Evolutionary conservation across 2,113 vertebrate species (phyloP), one percentile per base, ranked within the genome.

Genomic region (Junco hyemalis): DNA sequence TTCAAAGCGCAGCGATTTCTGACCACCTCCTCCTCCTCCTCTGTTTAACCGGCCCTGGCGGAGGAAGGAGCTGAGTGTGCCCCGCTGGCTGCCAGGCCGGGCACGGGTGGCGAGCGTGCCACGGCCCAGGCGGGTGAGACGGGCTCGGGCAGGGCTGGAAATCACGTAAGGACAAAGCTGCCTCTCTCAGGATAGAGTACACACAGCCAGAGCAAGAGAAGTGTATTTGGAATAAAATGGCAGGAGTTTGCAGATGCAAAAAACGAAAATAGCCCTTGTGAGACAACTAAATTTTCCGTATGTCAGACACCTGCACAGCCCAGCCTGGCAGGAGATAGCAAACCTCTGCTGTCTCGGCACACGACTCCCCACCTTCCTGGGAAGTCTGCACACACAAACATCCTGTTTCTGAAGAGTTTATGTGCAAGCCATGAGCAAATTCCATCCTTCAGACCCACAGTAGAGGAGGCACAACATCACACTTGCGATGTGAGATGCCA

Each of bases 31-130:
- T 78, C 16, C 31, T 54, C 22, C 48, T 51, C 14, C 13, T 40
- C 40, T 15, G 29, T 64, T 76, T 25, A 29, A 51, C 8, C 14
- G 19, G 14, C 31, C 15, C 19, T 36, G 6, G 5, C 11, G 5
- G 42, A 66, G 56, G 8, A 20, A n/a, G 38, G 50, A 29, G 13
- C 47, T 24, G 80, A 21, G 45, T 26, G 81, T 28, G 3, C 42
- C 24, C 6, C 44, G 0, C 5, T 4, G 15, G 45, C 66, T 68
- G 66, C 53, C 25, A 20, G 44, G n/a, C 21, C 12, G 23, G 29
- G 25, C 20, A 8, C 9, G 8, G 14, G 12, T 1, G 47, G 28
- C 7, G 8, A 22, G 0, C 0, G 0, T 11, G 28, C 40, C 2
- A 0, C 9, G 53, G 23, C 1, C 1, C 15, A 35, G 16, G 47